Evolutionary conservation across 1,140 invertebrate species (phyloP), one percentile per base, ranked within the genome.

Genomic region (Drosophila punjabiensis): DNA sequence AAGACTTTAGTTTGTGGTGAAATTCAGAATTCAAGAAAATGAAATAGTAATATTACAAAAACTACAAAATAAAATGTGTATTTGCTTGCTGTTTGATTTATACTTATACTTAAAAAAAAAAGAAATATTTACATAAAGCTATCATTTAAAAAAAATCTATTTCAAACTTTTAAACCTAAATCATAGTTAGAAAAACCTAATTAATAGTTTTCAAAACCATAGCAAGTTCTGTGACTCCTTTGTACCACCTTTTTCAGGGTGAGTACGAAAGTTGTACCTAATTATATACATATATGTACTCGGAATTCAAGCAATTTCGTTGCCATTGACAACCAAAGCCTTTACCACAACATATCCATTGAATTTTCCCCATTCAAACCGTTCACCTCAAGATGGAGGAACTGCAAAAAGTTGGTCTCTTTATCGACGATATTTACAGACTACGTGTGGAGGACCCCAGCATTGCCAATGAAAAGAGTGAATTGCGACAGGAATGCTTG

Each of bases 391-490:
- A 90, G 94, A 96, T 96, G 94, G 96, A 97, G 85, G 94, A 95
- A 37, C 92, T 97, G 24, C 92, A 94, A 16, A 95, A 95, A 93
- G 94, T 95, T 65, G 96, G 96, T 13, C 94, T 98, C 62, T 97
- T 96, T 93, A 96, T 98, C 73, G 97, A 98, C 91, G 97, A 98
- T 93, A 94, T 97, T 14, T 96, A 97, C 82, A 97, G 96, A 93
- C 95, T 97, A 65, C 94, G 96, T 52, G 95, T 97, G 56, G 93
- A 97, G 61, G 96, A 98, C 81, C 97, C 97, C 1, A 95, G 96
- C 81, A 94, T 96, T 47, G 94, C 95, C 3, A 95, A 95, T 82
- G 95, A 97, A 88, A 97, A 96, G 16, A 94, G 93, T 47, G 95
- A 97, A 91, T 92, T 98, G 33, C 96, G 96, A 92, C 96, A 97